Evolutionary conservation across 2,797 vertebrate species (phyloP).

Genomic region (Myotis vivesi): DNA sequence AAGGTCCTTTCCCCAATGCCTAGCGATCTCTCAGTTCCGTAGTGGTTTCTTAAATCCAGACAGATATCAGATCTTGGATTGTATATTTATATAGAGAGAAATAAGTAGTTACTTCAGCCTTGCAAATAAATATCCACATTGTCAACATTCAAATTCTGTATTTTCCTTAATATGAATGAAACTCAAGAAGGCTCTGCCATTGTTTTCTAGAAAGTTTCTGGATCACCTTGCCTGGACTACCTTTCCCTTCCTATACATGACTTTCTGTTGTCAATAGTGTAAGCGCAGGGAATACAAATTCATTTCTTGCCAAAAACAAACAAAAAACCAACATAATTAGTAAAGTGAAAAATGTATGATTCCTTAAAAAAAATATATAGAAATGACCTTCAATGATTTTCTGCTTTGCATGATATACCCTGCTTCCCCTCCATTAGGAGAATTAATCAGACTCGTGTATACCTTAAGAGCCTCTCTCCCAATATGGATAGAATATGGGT

Average conservation of each 20-base stretch:
- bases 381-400: background rate
- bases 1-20: background rate
- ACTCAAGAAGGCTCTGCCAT: background rate
- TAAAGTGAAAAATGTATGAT: constrained; percentile 50
- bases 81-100: background rate
- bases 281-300: constrained; percentile 39
- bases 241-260: background rate
- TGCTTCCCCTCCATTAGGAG: background rate
- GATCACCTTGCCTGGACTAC: background rate
- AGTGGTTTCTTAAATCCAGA: background rate
- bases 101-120: background rate
- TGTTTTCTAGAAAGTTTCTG: background rate
- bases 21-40: background rate
- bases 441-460: background rate
- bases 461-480: background rate
- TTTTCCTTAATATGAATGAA: background rate
- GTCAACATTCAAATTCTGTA: background rate
- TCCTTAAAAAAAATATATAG: constrained; percentile 38
- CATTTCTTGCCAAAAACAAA: constrained; percentile 26
- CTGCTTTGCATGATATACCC: background rate
- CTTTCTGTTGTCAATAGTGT: background rate
- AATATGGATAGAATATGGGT: background rate
- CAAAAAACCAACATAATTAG: background rate
- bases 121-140: background rate
- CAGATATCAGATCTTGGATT: background rate